Conservation (phyloP, 2,888 invertebrate species). For the Cryptocephalus moraei region DNA sequence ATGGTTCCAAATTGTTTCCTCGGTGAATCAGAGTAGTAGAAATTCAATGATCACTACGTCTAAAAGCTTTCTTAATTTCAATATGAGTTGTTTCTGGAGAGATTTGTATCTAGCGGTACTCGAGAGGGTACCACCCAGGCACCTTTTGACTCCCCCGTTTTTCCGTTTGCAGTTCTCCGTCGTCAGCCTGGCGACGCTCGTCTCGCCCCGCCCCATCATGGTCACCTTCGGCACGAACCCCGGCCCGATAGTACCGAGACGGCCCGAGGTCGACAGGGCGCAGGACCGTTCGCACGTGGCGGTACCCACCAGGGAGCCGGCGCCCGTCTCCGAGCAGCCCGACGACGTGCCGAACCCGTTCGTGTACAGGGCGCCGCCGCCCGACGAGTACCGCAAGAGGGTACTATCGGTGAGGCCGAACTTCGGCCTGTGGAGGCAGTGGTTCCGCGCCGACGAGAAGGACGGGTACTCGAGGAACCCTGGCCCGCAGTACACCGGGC, state of each 20-base stretch:
- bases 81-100: too few species aligned
- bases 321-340: conserved; percentile 31
- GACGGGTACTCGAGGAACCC: conserved; percentile 12
- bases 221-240: conserved; percentile 36
- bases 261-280: conserved; percentile 10
- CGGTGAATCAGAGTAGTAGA: too few species aligned
- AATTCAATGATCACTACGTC: too few species aligned
- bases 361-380: conserved; percentile 29
- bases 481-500: conserved; percentile 33
- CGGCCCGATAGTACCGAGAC: conserved; percentile 32
- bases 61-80: too few species aligned
- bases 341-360: conserved; percentile 34
- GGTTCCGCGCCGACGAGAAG: conserved; percentile 13
- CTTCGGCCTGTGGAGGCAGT: conserved; percentile 20
- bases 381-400: conserved; percentile 29
- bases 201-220: conserved; percentile 31
- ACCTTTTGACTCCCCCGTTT: conserved; percentile 2
- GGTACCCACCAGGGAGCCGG: conserved; percentile 20
- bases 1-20: too few species aligned
- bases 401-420: conserved; percentile 18
- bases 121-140: too few species aligned
- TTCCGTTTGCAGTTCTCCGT: conserved; percentile 29
- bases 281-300: conserved; percentile 16
- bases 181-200: conserved; percentile 23
- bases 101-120: too few species aligned